phyloP scores from a whole-genome alignment of 53 echinoderm and acorn worm species.

The Antedon mediterranea region DNA sequence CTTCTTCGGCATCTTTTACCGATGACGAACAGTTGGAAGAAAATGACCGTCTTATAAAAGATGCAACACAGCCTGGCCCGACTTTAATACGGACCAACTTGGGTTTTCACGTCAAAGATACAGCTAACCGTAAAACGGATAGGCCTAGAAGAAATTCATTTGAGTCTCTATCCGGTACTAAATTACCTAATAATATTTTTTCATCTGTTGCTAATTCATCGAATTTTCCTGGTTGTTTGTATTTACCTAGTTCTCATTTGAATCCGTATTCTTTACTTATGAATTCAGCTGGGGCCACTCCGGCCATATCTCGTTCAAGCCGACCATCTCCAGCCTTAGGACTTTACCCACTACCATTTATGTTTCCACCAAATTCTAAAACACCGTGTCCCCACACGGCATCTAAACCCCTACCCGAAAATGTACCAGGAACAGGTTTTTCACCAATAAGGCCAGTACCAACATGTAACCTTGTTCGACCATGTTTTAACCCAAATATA shows the following conservation, averaged over 20 bases:
- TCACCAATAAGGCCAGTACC: slow-evolving; percentile 26
- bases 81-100: neutral
- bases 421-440: neutral
- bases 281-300: neutral
- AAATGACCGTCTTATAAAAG: neutral
- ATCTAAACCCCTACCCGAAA: neutral
- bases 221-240: neutral
- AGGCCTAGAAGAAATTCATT: neutral
- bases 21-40: neutral
- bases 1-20: neutral
- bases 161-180: neutral
- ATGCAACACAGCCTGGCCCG: neutral
- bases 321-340: neutral
- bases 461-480: slow-evolving; percentile 14
- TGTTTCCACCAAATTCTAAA: neutral
- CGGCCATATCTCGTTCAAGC: neutral
- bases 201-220: neutral
- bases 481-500: slow-evolving; percentile 9
- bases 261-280: neutral
- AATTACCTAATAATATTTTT: neutral
- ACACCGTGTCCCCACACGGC: neutral
- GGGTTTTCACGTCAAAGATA: neutral
- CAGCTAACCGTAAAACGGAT: neutral
- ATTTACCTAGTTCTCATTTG: neutral
- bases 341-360: neutral